Percentiles rank a stretch among this genome's conserved stretches.
Conservation (phyloP, 2,888 invertebrate genomes). For the Drosophila prolongata region DNA sequence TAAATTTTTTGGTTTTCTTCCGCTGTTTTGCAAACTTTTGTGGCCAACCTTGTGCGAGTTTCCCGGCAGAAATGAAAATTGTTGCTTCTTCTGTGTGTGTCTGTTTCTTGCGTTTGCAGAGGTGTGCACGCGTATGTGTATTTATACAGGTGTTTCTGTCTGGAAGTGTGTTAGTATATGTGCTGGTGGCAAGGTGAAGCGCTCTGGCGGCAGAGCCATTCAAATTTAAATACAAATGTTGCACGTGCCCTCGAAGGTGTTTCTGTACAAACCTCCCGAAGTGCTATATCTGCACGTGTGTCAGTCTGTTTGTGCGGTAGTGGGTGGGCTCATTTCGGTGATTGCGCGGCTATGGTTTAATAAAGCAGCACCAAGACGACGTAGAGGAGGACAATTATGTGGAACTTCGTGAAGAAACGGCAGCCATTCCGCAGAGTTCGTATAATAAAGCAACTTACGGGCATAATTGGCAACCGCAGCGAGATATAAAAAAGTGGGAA, state of each 20-base stretch:
- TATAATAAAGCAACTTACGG: constrained; percentile 74
- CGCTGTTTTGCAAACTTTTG: constrained; percentile 38
- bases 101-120: constrained; percentile 6
- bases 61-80: constrained; percentile 37
- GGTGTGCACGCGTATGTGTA: not conserved
- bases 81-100: constrained; percentile 42
- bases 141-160: constrained; percentile 7
- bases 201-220: constrained; percentile 55
- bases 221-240: constrained; percentile 79
- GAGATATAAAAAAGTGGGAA: constrained; percentile 36
- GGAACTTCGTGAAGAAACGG: constrained; percentile 51
- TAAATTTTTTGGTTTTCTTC: constrained; percentile 8
- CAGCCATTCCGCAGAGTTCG: constrained; percentile 52
- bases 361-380: constrained; percentile 71
- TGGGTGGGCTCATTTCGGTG: constrained; percentile 69
- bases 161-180: constrained; percentile 2
- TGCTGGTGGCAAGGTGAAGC: constrained; percentile 46
- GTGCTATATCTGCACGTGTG: constrained; percentile 6
- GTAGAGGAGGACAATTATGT: constrained; percentile 40
- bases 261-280: constrained; percentile 29
- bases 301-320: not conserved
- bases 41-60: constrained; percentile 43
- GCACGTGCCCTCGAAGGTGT: constrained; percentile 69
- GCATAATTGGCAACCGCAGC: constrained; percentile 67
- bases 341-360: constrained; percentile 75